Conservation (phyloP, 2,113 vertebrate genomes). For the Burhinus bistriatus region DNA sequence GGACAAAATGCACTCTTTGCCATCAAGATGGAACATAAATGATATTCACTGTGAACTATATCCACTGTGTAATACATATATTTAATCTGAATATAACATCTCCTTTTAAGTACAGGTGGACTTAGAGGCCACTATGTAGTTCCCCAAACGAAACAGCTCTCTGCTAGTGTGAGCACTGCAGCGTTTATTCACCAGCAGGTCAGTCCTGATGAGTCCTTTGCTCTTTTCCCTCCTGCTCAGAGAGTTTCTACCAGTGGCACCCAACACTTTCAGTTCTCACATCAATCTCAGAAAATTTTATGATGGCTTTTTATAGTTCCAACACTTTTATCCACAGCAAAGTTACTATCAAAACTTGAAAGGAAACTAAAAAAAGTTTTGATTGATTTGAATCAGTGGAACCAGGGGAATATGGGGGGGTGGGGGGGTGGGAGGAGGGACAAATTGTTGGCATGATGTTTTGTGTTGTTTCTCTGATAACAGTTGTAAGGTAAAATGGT, state of each 20-base stretch:
- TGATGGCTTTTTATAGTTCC: neutral
- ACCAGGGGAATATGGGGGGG: neutral
- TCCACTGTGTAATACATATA: neutral
- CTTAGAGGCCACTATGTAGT: fast-evolving
- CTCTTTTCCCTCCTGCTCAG: neutral
- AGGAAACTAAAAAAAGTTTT: neutral
- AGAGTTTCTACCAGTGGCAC: neutral
- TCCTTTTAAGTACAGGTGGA: neutral
- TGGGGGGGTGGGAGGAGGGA: neutral
- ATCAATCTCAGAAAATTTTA: neutral
- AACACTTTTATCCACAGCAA: neutral
- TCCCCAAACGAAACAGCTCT: neutral
- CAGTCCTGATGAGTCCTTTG: neutral
- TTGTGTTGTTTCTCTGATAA: neutral
- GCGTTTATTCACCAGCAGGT: neutral
- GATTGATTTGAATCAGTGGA: neutral
- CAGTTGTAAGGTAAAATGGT: neutral
- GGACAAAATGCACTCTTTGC: neutral
- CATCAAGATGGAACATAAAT: neutral
- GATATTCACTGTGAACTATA: neutral
- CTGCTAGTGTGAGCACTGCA: neutral
- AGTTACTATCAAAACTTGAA: neutral
- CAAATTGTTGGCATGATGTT: neutral
- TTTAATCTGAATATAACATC: neutral
- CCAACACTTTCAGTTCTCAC: neutral